Evolutionary conservation across 2,797 vertebrate species (phyloP), one percentile per base, ranked within the genome.

Genomic region (Enteromius radiatus): DNA sequence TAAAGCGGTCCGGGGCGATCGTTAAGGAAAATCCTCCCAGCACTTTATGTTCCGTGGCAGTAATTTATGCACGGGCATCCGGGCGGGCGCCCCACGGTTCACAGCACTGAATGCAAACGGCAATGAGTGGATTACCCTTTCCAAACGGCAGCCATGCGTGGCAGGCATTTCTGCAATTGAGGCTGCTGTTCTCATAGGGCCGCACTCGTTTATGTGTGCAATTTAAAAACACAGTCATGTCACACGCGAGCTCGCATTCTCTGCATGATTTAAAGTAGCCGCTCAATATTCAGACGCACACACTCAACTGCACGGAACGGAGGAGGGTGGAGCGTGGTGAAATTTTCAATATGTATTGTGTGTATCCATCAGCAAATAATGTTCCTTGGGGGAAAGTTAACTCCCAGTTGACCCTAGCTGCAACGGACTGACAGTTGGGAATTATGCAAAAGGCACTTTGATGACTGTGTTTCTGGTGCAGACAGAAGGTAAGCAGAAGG

Each of bases 71-170:
- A 91, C 89, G 88, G 90, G 91, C 92, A 93, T 93, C 92, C 91
- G 88, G 90, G 91, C 91, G 90, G 92, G 88, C 89, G 90, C 93
- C 93, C 90, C 89, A 93, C 88, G 93, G 91, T 94, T 93, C 92
- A 91, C 90, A 91, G 92, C 89, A 86, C 91, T 91, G 91, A 93
- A 92, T 92, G 91, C 92, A 93, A 90, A 92, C 92, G 91, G 90
- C 92, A 91, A 93, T 91, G 93, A 94, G 93, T 94, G 92, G 92
- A 95, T 95, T 93, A 95, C 91, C 90, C 93, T 93, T 93, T 91
- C 91, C 91, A 92, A 90, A 89, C 88, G 83, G 89, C 92, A 93
- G 91, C 91, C 93, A 91, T 93, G 93, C 92, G 88, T 94, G 93
- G 91, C 88, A 94, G 91, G 92, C 91, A 90, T 94, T 93, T 89